Base-by-base conservation (phyloP, 2,888 invertebrate species). In the Coenonympha arcania region DNA sequence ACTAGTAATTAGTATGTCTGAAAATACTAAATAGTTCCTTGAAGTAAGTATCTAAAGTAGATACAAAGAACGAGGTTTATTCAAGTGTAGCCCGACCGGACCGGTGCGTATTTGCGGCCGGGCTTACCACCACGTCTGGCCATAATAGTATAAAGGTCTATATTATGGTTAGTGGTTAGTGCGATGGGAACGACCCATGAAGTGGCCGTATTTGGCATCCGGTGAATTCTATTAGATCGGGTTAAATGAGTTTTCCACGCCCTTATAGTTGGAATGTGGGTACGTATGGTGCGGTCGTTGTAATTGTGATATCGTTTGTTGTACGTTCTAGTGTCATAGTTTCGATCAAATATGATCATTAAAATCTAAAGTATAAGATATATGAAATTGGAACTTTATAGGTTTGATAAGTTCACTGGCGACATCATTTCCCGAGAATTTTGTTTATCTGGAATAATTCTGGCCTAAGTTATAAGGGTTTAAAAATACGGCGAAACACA, bases 141-240 rank as follows among this genome's bases (percentile, higher is more conserved):
- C 13, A 8, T 41, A 30, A 34, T 16, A 24, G 20, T 47, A 22
- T 44, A 42, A 42, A 43, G 16, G 47, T 42, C 26, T 42, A 24
- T 44, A 44, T 13, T 15, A 39, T 22, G 39, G 22, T 39, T 47
- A 43, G 50, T 46, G 48, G 45, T 49, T 46, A 42, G 42, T 44
- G 30, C 26, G 36, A 52, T 49, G 39, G 45, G 28, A 44, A 48
- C 47, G 45, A 26, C 43, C 40, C 46, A 52, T 49, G 49, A 41
- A 55, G 24, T 50, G 50, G 37, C 43, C 52, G 47, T 44, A 50
- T 53, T 50, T 50, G 45, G 55, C 50, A 46, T 50, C 48, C 34
- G 48, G 44, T 45, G 20, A 50, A 52, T 52, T 55, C 57, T 57
- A 57, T 57, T 52, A 55, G 55, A 50, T 40, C 46, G 40, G 40